These are phyloP conservation scores for Mus caroli DNA, from an alignment of 2,797 vertebrate genomes.

Conservation along the genomic window DNA sequence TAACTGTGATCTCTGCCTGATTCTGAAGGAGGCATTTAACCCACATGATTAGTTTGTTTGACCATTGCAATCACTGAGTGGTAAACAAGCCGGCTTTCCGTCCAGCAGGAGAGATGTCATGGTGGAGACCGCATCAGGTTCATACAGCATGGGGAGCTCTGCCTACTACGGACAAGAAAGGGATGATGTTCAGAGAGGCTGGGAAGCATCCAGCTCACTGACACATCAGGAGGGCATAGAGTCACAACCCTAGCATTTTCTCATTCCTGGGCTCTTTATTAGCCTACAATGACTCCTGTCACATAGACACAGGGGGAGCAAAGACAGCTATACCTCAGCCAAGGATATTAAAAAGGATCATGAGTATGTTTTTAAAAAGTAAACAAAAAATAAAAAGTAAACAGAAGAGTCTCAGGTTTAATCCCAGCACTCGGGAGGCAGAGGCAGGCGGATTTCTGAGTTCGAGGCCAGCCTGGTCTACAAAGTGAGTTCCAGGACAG, in stretches of 20 bases:
- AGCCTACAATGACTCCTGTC: background rate
- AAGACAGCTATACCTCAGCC: background rate
- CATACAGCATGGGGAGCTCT: background rate
- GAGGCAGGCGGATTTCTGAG: too few relatives aligned
- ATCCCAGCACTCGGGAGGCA: too few relatives aligned
- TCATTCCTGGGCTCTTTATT: background rate
- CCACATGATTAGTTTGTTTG: background rate
- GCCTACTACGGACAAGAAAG: background rate
- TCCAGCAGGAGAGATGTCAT: background rate
- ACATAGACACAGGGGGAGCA: background rate
- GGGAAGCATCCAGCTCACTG: background rate
- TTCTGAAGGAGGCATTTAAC: background rate
- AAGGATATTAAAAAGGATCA: background rate
- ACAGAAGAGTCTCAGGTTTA: background rate
- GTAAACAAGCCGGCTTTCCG: background rate
- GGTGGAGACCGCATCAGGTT: background rate
- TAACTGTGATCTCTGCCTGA: background rate
- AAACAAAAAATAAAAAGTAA: too few relatives aligned
- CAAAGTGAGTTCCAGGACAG: too few relatives aligned
- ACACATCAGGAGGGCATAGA: background rate
- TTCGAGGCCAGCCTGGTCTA: too few relatives aligned
- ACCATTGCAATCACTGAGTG: background rate
- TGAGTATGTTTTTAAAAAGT: background rate
- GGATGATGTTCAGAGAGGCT: background rate
- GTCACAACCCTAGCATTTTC: background rate